phyloP scores from a whole-genome alignment of 2,888 invertebrate species.

The Cybosia mesomella region DNA sequence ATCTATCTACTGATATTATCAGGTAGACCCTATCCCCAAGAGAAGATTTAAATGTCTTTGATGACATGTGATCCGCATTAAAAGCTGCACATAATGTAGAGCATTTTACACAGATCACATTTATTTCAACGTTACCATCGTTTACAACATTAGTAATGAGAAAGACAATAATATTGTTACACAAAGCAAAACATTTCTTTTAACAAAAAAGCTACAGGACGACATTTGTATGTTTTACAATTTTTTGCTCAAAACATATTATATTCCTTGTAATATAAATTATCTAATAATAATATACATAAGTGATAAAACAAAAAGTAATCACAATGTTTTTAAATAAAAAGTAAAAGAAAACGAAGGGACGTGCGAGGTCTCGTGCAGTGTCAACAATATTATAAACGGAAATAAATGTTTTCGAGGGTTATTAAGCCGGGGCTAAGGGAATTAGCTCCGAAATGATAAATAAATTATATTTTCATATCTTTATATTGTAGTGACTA shows the following conservation, averaged over 20 bases:
- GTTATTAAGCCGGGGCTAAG: background rate
- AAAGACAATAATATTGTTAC: background rate
- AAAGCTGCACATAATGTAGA: background rate
- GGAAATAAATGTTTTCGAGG: background rate
- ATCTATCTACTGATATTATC: constrained; percentile 3
- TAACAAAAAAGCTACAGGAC: too few relatives aligned
- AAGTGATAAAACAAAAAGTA: background rate
- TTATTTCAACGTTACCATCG: too few relatives aligned
- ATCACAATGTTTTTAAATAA: background rate
- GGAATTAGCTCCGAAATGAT: background rate
- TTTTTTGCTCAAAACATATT: too few relatives aligned
- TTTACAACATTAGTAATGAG: too few relatives aligned
- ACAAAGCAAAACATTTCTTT: background rate
- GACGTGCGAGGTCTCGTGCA: background rate
- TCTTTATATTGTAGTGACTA: background rate
- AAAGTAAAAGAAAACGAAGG: background rate
- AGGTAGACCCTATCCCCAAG: background rate
- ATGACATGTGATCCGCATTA: too few relatives aligned
- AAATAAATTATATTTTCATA: background rate
- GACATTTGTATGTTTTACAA: too few relatives aligned
- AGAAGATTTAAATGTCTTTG: constrained; percentile 4
- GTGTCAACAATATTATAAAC: background rate
- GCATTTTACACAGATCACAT: background rate
- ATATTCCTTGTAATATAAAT: background rate
- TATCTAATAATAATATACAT: background rate